Conservation (phyloP, 2,888 invertebrate species). For the Onchidella celtica region DNA sequence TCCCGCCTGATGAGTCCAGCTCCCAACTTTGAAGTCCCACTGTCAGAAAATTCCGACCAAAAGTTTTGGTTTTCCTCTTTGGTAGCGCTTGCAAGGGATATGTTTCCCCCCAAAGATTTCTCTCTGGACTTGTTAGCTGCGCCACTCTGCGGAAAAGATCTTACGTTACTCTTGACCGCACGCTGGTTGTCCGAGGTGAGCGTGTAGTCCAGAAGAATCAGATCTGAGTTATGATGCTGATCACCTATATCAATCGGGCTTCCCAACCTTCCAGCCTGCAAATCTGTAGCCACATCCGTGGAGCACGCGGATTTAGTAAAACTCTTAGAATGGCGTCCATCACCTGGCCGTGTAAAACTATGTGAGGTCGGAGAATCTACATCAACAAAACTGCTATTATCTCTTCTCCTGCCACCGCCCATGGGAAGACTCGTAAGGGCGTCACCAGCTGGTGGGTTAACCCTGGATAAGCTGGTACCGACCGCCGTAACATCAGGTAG, state of each 20-base stretch:
- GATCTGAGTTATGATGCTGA: background rate
- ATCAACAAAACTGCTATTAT: background rate
- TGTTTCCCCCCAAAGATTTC: too few species aligned
- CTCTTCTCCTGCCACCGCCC: background rate
- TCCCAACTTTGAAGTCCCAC: background rate
- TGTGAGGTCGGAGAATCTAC: background rate
- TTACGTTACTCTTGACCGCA: too few species aligned
- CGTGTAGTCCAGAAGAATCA: slow-evolving; percentile 29
- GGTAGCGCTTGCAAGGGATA: too few species aligned
- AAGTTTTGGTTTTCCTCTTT: too few species aligned
- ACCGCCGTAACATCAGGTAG: too few species aligned
- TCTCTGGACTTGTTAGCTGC: too few species aligned
- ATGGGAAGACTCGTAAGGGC: background rate
- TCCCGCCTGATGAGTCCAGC: background rate
- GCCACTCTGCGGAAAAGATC: too few species aligned
- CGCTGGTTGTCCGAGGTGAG: background rate
- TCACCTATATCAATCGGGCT: background rate
- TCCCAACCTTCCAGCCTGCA: background rate
- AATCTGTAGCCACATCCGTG: background rate
- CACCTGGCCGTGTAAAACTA: background rate
- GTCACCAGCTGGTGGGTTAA: too few species aligned
- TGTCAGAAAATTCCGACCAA: background rate
- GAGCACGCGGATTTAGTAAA: background rate
- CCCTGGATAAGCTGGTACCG: too few species aligned
- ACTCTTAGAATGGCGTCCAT: background rate